These are phyloP conservation scores for Lottia gigantea DNA, from an alignment of 2,888 invertebrate genomes.

Conservation along the genomic window DNA sequence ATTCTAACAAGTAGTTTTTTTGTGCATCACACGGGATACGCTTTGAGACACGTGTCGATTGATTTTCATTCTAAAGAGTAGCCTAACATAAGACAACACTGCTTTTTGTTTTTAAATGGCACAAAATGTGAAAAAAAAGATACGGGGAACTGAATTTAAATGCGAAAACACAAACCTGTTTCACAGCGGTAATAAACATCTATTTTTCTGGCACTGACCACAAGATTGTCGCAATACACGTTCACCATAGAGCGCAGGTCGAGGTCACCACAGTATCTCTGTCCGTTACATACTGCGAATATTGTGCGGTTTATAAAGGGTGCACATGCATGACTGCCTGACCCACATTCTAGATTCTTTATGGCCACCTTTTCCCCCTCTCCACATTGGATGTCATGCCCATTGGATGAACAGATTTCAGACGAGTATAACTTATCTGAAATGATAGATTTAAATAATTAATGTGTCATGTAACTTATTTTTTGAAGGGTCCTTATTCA, in stretches of 20 bases:
- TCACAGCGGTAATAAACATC: constrained; percentile 12
- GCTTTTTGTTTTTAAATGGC: too few relatives aligned
- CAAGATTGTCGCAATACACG: constrained; percentile 10
- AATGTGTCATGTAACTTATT: too few relatives aligned
- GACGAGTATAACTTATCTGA: not conserved
- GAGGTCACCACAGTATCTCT: constrained; percentile 13
- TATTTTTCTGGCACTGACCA: constrained; percentile 11
- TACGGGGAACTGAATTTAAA: too few relatives aligned
- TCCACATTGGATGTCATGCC: constrained; percentile 8
- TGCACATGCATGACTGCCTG: constrained; percentile 15
- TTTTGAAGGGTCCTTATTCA: too few relatives aligned
- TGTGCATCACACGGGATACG: too few relatives aligned
- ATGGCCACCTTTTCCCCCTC: not conserved
- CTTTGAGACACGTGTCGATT: too few relatives aligned
- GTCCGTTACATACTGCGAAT: constrained; percentile 14
- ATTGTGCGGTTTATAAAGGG: constrained; percentile 13
- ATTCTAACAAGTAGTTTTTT: too few relatives aligned
- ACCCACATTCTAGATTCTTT: constrained; percentile 14
- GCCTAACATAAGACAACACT: too few relatives aligned
- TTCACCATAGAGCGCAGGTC: constrained; percentile 12
- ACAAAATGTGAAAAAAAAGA: too few relatives aligned
- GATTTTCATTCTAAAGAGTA: too few relatives aligned
- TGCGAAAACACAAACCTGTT: not conserved
- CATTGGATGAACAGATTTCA: constrained; percentile 12
- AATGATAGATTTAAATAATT: too few relatives aligned